phyloP scores from a whole-genome alignment of 2,888 invertebrate species.

The Mesoligia furuncula region DNA sequence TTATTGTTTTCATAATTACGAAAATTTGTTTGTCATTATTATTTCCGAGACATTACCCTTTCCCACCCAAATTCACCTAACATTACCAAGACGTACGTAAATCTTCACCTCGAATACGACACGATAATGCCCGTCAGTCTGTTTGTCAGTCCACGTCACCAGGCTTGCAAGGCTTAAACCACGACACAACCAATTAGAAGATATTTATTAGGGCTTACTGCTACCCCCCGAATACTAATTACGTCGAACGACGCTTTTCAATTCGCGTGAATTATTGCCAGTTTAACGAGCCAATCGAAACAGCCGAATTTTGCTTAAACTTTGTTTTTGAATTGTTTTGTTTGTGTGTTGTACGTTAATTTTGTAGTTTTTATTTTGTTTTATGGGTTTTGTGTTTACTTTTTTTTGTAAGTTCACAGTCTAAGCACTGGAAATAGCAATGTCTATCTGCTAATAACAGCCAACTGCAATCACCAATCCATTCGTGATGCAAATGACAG shows the following conservation, averaged over 20 bases:
- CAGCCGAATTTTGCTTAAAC: constrained; percentile 16
- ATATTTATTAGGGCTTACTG: constrained; percentile 80
- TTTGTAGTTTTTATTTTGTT: constrained; percentile 7
- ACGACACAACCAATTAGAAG: constrained; percentile 80
- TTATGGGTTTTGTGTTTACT: not conserved
- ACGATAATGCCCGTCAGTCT: constrained; percentile 57
- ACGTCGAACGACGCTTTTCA: constrained; percentile 53
- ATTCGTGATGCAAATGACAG: not conserved
- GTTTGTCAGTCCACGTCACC: constrained; percentile 64
- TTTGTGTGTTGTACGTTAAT: constrained; percentile 13
- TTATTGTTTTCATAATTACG: too few relatives aligned
- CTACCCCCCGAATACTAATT: constrained; percentile 65
- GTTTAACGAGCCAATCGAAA: constrained; percentile 47
- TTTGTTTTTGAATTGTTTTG: constrained; percentile 37
- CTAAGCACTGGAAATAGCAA: not conserved
- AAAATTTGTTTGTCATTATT: not conserved
- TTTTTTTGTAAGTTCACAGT: too few relatives aligned
- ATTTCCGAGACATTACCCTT: not conserved
- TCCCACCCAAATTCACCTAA: not conserved
- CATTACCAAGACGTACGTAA: constrained; percentile 15
- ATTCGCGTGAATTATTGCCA: constrained; percentile 54
- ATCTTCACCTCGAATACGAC: constrained; percentile 48
- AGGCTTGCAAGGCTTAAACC: constrained; percentile 71
- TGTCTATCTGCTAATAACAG: not conserved
- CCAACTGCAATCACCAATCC: not conserved